Base-by-base conservation (phyloP, 2,888 invertebrate species). In the Morpho deidamia region DNA sequence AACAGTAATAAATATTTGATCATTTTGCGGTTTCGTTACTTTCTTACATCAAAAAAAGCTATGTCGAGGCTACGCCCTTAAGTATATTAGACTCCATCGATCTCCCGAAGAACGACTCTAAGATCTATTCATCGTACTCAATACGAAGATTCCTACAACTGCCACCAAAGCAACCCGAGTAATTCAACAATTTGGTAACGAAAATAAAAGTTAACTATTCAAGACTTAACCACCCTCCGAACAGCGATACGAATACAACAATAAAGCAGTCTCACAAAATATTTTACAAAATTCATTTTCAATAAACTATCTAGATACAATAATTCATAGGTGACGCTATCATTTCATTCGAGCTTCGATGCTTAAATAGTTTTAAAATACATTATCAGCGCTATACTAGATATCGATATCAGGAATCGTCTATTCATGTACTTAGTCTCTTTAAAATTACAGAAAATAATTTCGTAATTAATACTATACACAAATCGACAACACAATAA, bases 1-100 rank as follows among this genome's bases (percentile, higher is more conserved):
- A 87, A 87, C 86, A 86, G 81, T 81, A 81, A 87, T 86, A 89
- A 87, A 88, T 89, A 89, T 89, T 89, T 89, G 88, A 89, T 89
- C 88, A 85, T 84, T 74, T 77, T 78, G 80, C 69, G 49, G 76
- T 74, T 76, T 79, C 72, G 69, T 72, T 74, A 72, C 61, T 68
- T 71, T 62, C 64, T 66, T 70, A 67, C 65, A 70, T 41, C 69
- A 67, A 69, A 67, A 69, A 70, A 70, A 76, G 72, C 73, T 72
- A 76, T 76, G 69, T 76, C 74, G 72, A 74, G 76, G 76, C 74
- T 77, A 77, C 55, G 51, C 58, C 53, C 46, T 53, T 58, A 61
- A 61, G 59, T 66, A 46, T 23, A 62, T 67, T 61, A 61, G 53
- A 57, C 53, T 58, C 59, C 55, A 58, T 54, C 58, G 41, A 50